Base-by-base conservation (phyloP, 2,888 invertebrate species). In the Phortica okadai region DNA sequence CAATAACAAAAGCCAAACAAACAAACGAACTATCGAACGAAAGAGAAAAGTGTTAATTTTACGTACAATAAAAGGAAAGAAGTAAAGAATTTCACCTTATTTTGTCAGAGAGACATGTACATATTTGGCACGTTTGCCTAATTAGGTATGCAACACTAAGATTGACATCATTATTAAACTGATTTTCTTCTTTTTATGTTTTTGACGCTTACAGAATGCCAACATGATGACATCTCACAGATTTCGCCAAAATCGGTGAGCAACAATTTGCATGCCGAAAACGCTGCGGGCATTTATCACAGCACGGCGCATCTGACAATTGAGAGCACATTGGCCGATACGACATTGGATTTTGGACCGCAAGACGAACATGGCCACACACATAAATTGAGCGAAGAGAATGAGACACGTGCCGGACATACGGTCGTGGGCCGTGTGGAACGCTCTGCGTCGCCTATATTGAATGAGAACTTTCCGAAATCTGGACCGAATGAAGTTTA, bases 221-320 rank as follows among this genome's bases (percentile, higher is more conserved):
- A 84, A 33, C 86, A 87, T 56, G 78, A 87, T 74, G 83, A 72
- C 74, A 93, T 95, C 91, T 94, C 95, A 2, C 95, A 95, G 89
- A 92, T 95, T 77, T 95, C 95, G 81, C 95, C 95, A 81, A 95
- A 94, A 89, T 95, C 95, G 0, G 62, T 62, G 62, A 92, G 83
- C 76, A 89, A 81, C 76, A 89, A 81, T 70, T 33, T 75, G 56
- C 73, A 72, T 41, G 59, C 91, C 4, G 88, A 78, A 14, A 41
- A 33, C 6, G 70, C 6, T 0, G 62, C 62, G 10, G 70, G 70
- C 10, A 78, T 79, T 25, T 75, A 78, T 11, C 73, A 78, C 44
- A 70, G 76, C 82, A 92, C 80, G n/a, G 82, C 86, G 4, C 84
- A 85, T 8, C 70, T 85, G 58, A 83, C 83, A 69, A 87, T 88